These are phyloP conservation scores for Metaphire vulgaris DNA, from an alignment of 1,140 invertebrate genomes.

Conservation along the genomic window DNA sequence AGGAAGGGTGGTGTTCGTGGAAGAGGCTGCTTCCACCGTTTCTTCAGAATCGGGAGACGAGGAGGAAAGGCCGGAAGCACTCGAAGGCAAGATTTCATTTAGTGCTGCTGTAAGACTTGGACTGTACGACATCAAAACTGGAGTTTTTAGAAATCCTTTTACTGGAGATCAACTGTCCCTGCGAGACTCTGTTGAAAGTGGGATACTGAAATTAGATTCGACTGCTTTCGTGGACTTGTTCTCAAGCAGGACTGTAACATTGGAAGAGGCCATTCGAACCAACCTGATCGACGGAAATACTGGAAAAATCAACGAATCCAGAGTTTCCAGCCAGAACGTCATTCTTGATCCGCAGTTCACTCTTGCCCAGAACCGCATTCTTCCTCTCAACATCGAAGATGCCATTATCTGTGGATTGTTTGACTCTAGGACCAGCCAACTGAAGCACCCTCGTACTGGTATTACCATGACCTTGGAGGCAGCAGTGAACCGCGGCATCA, in stretches of 20 bases:
- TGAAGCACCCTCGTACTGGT: slow-evolving; percentile 70
- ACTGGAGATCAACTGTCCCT: slow-evolving; percentile 78
- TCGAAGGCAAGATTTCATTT: slow-evolving; percentile 33
- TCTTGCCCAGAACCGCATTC: slow-evolving; percentile 14
- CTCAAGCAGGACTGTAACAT: slow-evolving; percentile 55
- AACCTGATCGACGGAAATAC: slow-evolving; percentile 48
- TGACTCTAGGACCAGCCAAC: slow-evolving; percentile 67
- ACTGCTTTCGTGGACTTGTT: slow-evolving; percentile 60
- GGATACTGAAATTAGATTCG: slow-evolving; percentile 64
- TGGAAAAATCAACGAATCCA: slow-evolving; percentile 50
- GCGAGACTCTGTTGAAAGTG: slow-evolving; percentile 73
- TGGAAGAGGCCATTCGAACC: slow-evolving; percentile 48
- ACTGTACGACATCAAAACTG: slow-evolving; percentile 65
- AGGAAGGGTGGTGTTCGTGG: slow-evolving; percentile 9
- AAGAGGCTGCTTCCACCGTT: slow-evolving; percentile 7
- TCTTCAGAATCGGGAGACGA: not conserved
- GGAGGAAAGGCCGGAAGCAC: slow-evolving; percentile 22
- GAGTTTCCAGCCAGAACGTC: slow-evolving; percentile 19
- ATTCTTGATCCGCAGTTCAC: slow-evolving; percentile 25
- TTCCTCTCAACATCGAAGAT: slow-evolving; percentile 63
- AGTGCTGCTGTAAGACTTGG: slow-evolving; percentile 58
- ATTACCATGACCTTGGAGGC: slow-evolving; percentile 68
- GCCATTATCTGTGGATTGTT: slow-evolving; percentile 74
- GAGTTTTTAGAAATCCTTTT: slow-evolving; percentile 72
- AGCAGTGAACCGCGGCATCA: slow-evolving; percentile 69